Base-by-base conservation (phyloP, 2,888 invertebrate species). In the Ctena decussata region DNA sequence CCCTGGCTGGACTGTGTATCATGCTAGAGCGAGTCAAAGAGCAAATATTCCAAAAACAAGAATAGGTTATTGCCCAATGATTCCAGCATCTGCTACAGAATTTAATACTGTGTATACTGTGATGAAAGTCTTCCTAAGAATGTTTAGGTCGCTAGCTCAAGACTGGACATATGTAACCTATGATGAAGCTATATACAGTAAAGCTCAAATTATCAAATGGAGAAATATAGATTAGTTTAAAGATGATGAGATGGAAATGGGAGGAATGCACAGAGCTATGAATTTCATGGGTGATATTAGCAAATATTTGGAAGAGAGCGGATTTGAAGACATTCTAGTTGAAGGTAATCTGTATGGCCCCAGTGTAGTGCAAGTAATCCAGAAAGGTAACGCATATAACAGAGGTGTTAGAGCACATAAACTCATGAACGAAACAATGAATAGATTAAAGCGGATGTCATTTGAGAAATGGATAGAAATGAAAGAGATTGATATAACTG, bases 141-240 rank as follows among this genome's bases (percentile, higher is more conserved):
- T 80, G 39, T 80, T 76, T 44, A 44, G 69, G 32, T 21, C 83
- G 1, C 41, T 79, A 39, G 75, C 75, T 11, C 74, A 83, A 49
- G 69, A 74, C 21, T 83, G 74, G 83, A 79, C 78, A 1, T 60
- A 72, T 32, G 70, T 79, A 27, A 83, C 83, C 32, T 83, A 79
- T 65, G 73, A 83, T 35, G 83, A 83, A 49, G 79, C 79, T 24
- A 83, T 83, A 46, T 83, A 83, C 70, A 79, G 83, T 60, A 83
- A 83, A 70, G 83, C 75, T 37, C 83, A 79, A 35, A 74, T 80
- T 53, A 83, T 83, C 21, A 80, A 83, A 46, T 79, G 83, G 78
- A 78, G 73, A 74, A 73, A 73, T 60, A 27, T 69, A 30, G 57
- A 39, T 27, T 57, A 79, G 37, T 83, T 83, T 70, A 41, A 37